phyloP scores from a whole-genome alignment of 2,888 invertebrate genomes.

The Epinotia ramella region DNA sequence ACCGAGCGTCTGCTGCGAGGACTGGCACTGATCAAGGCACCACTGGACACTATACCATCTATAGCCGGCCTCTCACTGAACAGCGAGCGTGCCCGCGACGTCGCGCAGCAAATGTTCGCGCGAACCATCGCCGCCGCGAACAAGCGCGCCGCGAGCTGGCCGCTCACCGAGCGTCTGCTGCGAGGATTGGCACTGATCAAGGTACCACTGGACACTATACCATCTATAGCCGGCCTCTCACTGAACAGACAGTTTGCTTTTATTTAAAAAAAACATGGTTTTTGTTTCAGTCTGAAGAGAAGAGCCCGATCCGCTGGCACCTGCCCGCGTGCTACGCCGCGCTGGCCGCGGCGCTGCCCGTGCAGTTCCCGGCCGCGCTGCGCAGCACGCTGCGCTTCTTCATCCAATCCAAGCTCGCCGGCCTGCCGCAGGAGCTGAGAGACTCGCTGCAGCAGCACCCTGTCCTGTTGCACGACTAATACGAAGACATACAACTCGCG shows the following conservation, averaged over 20 bases:
- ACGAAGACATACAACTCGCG: not conserved
- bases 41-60: slow-evolving; percentile 77
- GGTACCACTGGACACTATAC: slow-evolving; percentile 72
- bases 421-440: slow-evolving; percentile 53
- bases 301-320: slow-evolving; percentile 86
- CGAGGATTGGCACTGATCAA: slow-evolving; percentile 87
- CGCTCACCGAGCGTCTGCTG: slow-evolving; percentile 87
- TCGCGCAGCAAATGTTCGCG: too few species aligned
- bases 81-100: too few species aligned
- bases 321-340: slow-evolving; percentile 86
- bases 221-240: slow-evolving; percentile 79
- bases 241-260: slow-evolving; percentile 27
- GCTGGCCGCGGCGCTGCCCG: slow-evolving; percentile 65
- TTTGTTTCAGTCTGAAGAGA: slow-evolving; percentile 87
- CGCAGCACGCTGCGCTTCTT: slow-evolving; percentile 73
- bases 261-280: too few species aligned
- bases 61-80: slow-evolving; percentile 74
- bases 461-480: slow-evolving; percentile 8
- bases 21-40: slow-evolving; percentile 85
- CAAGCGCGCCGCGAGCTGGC: too few species aligned
- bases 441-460: slow-evolving; percentile 53
- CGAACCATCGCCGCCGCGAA: too few species aligned
- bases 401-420: slow-evolving; percentile 59
- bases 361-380: slow-evolving; percentile 65
- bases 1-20: slow-evolving; percentile 88